A percentile compares a stretch with the other conserved stretches of the same genome.
phyloP scores from a whole-genome alignment of 2,888 invertebrate genomes.

The Chymomyza amoena region DNA sequence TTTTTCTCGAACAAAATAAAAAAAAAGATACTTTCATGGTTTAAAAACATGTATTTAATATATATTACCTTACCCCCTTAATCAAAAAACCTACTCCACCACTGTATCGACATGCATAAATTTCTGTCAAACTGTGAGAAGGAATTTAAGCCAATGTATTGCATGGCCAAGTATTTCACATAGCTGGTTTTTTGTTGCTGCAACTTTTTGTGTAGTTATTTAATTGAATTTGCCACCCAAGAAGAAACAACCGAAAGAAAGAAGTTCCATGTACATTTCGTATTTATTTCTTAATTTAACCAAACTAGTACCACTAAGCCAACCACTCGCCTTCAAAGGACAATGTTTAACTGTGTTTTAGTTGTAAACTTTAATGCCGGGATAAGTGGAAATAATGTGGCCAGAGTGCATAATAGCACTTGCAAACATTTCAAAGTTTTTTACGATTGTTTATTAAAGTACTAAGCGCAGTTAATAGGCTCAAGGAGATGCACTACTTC shows the following conservation, averaged over 20 bases:
- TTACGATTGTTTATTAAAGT: conserved; percentile 71
- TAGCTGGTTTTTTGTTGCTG: conserved; percentile 29
- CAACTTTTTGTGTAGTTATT: conserved; percentile 66
- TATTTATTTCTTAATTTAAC: conserved; percentile 13
- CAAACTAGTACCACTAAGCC: neutral
- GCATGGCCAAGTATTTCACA: neutral
- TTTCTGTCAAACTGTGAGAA: conserved; percentile 61
- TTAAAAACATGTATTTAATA: too few species aligned
- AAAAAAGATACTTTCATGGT: too few species aligned
- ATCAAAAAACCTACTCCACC: neutral
- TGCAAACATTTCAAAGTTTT: conserved; percentile 50
- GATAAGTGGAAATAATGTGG: conserved; percentile 50
- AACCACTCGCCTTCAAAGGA: conserved; percentile 6
- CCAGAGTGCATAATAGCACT: conserved; percentile 41
- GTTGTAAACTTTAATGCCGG: conserved; percentile 10
- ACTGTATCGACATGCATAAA: conserved; percentile 40
- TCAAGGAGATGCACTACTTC: conserved; percentile 37
- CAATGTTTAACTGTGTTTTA: conserved; percentile 1
- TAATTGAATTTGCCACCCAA: conserved; percentile 70
- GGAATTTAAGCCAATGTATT: conserved; percentile 55
- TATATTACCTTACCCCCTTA: too few species aligned
- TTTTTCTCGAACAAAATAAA: too few species aligned
- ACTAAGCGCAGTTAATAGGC: conserved; percentile 70
- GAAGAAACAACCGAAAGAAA: conserved; percentile 49
- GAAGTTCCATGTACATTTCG: conserved; percentile 16